Evolutionary conservation across 2,113 vertebrate genomes (phyloP).

Genomic region (Prochilodus magdalenae): DNA sequence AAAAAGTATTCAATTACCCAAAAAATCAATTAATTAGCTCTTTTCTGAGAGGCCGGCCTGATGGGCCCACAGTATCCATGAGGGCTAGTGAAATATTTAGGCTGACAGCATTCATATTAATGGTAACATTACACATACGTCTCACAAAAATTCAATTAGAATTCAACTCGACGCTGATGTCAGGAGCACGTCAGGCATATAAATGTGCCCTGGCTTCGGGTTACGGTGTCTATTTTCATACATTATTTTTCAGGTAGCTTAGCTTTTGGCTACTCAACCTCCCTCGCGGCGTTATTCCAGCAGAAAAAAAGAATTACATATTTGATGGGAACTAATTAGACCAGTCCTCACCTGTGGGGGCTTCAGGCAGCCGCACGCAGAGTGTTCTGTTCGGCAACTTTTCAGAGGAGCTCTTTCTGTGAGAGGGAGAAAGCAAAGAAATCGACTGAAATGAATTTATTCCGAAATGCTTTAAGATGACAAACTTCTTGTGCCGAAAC

Average conservation of each 20-base stretch:
- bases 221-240: constrained; percentile 80
- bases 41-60: constrained; percentile 78
- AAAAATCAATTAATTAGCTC: constrained; percentile 80
- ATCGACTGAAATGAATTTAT: not conserved
- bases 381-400: constrained; percentile 64
- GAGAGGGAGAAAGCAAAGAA: not conserved
- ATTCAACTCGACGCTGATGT: constrained; percentile 80
- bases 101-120: constrained; percentile 81
- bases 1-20: constrained; percentile 69
- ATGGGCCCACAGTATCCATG: constrained; percentile 77
- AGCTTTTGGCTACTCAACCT: constrained; percentile 75
- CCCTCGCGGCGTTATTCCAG: constrained; percentile 76
- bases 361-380: constrained; percentile 69
- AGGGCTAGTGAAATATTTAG: constrained; percentile 82
- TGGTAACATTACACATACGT: constrained; percentile 84
- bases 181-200: constrained; percentile 81
- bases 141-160: constrained; percentile 81
- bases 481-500: not conserved
- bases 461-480: not conserved
- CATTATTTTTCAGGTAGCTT: constrained; percentile 78
- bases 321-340: constrained; percentile 84
- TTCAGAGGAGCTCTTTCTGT: constrained; percentile 47
- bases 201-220: constrained; percentile 81
- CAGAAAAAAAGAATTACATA: constrained; percentile 75
- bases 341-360: constrained; percentile 74